phyloP scores from a whole-genome alignment of 2,113 vertebrate genomes.

The Pantherophis guttatus region DNA sequence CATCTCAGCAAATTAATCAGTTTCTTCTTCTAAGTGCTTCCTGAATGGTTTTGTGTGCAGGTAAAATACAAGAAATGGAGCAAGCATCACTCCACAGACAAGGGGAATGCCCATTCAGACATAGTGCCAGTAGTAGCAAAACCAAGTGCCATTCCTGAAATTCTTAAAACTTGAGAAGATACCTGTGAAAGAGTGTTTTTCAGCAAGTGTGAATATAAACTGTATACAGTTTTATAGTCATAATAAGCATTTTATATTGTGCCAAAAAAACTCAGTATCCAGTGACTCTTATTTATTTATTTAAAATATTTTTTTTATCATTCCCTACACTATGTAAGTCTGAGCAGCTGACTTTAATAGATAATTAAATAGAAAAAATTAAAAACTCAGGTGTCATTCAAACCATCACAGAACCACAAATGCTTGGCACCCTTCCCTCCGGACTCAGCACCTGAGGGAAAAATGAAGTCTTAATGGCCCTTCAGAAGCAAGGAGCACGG shows the following conservation, averaged over 20 bases:
- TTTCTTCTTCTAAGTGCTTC: background rate
- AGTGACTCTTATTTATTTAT: too few relatives aligned
- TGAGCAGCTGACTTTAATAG: too few relatives aligned
- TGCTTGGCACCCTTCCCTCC: background rate
- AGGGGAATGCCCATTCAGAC: too few relatives aligned
- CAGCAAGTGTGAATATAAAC: too few relatives aligned
- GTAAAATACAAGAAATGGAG: background rate
- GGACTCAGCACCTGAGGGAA: background rate
- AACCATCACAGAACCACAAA: background rate
- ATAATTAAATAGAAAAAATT: background rate
- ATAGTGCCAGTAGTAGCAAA: background rate
- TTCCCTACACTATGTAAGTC: too few relatives aligned
- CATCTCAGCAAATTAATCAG: background rate
- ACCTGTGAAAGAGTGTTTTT: too few relatives aligned
- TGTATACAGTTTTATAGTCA: too few relatives aligned
- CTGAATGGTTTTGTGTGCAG: background rate
- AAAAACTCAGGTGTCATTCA: background rate
- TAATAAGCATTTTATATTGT: too few relatives aligned
- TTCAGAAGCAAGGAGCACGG: too few relatives aligned
- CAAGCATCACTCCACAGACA: background rate
- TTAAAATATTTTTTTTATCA: too few relatives aligned
- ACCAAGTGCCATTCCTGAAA: background rate
- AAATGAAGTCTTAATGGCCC: background rate
- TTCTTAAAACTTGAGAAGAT: background rate
- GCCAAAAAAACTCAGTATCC: too few relatives aligned